phyloP scores from a whole-genome alignment of 2,113 vertebrate species.

The Macquaria australasica region DNA sequence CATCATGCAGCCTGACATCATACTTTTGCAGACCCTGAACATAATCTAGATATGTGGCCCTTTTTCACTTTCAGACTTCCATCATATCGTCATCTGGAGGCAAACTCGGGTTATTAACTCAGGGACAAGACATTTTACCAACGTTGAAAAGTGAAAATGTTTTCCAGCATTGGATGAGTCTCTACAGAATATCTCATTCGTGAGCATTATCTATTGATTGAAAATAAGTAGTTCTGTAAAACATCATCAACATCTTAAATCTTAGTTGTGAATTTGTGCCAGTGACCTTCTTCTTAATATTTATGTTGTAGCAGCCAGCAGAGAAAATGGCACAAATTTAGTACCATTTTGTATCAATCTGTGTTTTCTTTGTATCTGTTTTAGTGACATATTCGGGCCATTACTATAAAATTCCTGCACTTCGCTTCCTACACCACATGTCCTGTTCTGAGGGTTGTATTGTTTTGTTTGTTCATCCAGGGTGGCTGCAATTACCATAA shows the following conservation, averaged over 20 bases:
- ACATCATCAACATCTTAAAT: not conserved
- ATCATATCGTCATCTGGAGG: not conserved
- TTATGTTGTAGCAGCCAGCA: too few species aligned
- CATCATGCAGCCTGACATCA: conserved; percentile 8
- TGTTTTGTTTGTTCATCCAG: not conserved
- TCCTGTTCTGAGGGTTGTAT: not conserved
- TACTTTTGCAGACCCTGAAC: not conserved
- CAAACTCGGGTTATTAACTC: not conserved
- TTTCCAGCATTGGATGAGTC: too few species aligned
- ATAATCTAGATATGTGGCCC: not conserved
- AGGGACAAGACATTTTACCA: not conserved
- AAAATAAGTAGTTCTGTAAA: not conserved
- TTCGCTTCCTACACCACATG: not conserved
- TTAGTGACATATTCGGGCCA: not conserved
- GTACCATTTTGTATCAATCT: too few species aligned
- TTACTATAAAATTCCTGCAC: not conserved
- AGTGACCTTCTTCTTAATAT: too few species aligned
- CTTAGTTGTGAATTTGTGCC: not conserved
- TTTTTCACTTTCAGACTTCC: not conserved
- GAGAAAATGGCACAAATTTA: too few species aligned
- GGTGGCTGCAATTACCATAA: not conserved
- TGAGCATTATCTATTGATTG: not conserved
- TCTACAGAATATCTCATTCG: not conserved
- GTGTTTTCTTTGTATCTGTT: not conserved
- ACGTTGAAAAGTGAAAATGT: not conserved